phyloP scores from a whole-genome alignment of 23 tunicate genomes.

The Trididemnum nubilum region DNA sequence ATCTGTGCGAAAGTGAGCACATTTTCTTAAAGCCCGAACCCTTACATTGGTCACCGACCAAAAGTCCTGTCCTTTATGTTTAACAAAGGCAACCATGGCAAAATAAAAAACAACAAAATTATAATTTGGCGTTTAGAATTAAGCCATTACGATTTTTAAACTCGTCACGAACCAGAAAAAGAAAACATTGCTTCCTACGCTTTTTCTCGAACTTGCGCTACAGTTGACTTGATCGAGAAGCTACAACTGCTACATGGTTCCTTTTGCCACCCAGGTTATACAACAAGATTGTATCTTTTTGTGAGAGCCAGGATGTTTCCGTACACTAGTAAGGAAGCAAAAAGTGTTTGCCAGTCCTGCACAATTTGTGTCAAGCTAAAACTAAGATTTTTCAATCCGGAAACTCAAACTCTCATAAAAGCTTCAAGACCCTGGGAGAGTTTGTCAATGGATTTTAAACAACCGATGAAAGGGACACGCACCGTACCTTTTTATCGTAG shows the following conservation, averaged over 20 bases:
- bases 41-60: constrained; percentile 12
- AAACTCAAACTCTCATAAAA: too few species aligned
- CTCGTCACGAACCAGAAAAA: neutral
- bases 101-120: constrained; percentile 15
- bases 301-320: neutral
- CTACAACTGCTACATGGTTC: neutral
- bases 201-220: neutral
- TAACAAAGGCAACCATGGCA: neutral
- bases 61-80: constrained; percentile 9
- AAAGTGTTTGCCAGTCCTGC: neutral
- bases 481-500: too few species aligned
- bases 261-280: neutral
- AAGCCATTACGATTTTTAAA: neutral
- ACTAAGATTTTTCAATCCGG: neutral
- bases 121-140: neutral
- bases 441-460: too few species aligned
- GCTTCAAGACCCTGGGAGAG: too few species aligned
- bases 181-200: neutral
- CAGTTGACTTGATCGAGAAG: neutral
- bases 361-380: neutral
- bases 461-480: too few species aligned
- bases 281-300: neutral
- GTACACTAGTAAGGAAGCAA: neutral
- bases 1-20: neutral
- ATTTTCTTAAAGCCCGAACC: neutral